Conservation (phyloP, 2,888 invertebrate species). For the Hipparchia sbordonii region DNA sequence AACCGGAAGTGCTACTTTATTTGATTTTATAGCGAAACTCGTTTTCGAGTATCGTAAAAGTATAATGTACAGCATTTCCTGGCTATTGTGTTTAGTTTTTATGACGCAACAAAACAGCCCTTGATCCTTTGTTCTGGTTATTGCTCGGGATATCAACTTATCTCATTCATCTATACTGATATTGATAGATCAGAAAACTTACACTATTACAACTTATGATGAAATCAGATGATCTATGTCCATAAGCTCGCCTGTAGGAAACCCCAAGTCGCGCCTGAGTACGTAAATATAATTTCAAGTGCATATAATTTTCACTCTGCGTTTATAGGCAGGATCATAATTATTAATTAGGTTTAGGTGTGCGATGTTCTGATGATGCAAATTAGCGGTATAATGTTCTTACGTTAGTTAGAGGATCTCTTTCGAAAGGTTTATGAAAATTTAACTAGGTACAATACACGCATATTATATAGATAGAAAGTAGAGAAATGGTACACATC, state of each 20-base stretch:
- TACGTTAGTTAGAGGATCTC: too few species aligned
- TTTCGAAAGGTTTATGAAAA: too few species aligned
- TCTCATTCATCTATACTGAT: neutral
- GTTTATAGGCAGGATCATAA: too few species aligned
- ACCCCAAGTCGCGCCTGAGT: too few species aligned
- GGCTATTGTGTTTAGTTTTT: slow-evolving; percentile 9
- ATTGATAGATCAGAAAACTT: neutral
- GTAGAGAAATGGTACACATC: too few species aligned
- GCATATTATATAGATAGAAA: too few species aligned
- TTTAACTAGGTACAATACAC: too few species aligned
- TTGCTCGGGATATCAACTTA: slow-evolving; percentile 5
- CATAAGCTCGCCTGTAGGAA: too few species aligned
- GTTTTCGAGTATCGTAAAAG: slow-evolving; percentile 5
- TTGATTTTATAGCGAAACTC: slow-evolving; percentile 1
- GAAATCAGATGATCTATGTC: neutral
- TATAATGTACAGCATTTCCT: slow-evolving; percentile 6
- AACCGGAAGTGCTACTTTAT: neutral
- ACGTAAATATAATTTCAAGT: neutral
- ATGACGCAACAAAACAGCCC: slow-evolving; percentile 8
- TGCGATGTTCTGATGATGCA: too few species aligned
- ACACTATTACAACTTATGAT: neutral
- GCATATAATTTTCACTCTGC: too few species aligned
- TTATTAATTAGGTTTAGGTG: too few species aligned
- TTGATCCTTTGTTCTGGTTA: slow-evolving; percentile 12
- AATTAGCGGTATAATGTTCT: too few species aligned